Evolutionary conservation across 2,888 invertebrate genomes (phyloP), one percentile per base, ranked within the genome.

Genomic region (Autographa gamma): DNA sequence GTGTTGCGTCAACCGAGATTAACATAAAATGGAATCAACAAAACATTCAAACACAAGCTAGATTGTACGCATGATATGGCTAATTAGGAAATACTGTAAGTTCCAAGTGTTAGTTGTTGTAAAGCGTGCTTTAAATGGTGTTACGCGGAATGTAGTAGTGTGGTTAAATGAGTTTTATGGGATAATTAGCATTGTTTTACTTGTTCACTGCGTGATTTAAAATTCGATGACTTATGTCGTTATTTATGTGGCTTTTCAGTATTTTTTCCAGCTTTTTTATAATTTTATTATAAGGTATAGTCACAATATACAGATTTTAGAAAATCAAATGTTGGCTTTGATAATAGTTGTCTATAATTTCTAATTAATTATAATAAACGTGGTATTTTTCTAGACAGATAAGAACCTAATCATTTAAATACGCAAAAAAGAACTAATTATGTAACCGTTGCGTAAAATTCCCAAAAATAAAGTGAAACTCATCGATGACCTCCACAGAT

Each of bases 11-110:
- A 75, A 66, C 80, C 72, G 80, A 89, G 89, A 93, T 93, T 92
- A 93, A 85, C 91, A 91, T 93, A 92, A 56, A 91, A 89, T 82
- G 85, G 77, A 86, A 87, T 86, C 89, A 87, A 88, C 88, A 81
- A 89, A 93, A 92, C 90, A 86, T 78, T 87, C 79, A 69, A 85
- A 85, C 85, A 81, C 81, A 83, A 86, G 85, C 80, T 79, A 79
- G 82, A 85, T 85, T 68, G 77, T 80, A 85, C 78, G 66, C 63
- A 69, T 83, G 84, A 86, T 88, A 83, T 74, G 58, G 65, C 72
- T 76, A 68, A 73, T 86, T 85, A 83, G 67, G 52, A 56, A 83
- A 83, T 85, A 77, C 78, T 72, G 83, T n/a, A 79, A 73, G 69
- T 80, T 73, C 48, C 69, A 63, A 74, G 74, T 71, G 65, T 71